Base-by-base conservation (phyloP, 2,888 invertebrate genomes). In the Euzophera pinguis region DNA sequence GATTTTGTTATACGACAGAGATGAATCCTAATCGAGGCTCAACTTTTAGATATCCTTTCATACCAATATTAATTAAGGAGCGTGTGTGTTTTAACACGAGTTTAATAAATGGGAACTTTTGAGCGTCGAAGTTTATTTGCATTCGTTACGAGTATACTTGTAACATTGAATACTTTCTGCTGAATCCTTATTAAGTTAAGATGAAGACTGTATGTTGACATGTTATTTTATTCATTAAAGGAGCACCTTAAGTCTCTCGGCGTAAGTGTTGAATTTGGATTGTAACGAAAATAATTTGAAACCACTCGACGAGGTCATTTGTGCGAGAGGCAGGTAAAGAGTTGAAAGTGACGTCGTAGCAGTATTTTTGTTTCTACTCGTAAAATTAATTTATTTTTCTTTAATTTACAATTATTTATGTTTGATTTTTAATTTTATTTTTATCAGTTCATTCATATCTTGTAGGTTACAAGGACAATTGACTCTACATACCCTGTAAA, bases 161-260 rank as follows among this genome's bases (percentile, higher is more conserved):
- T 84, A 84, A 86, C 84, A 85, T 85, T 84, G 84, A 82, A 87
- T 84, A 88, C 80, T 79, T 79, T 73, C 71, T 75, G 67, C 75
- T 76, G 84, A 78, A 80, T 83, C 80, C 84, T 87, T 85, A 86
- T 88, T 90, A 89, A 88, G 88, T 87, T 86, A 84, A 83, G 83
- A 88, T 81, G 88, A 78, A 83, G 81, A 75, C 82, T 76, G 82
- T 84, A 82, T 82, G 85, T 85, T 81, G 83, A 84, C 83, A 79
- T 85, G 86, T 87, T 88, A 89, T 90, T 90, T 88, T 86, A 89
- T 87, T 89, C 86, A 88, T 86, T 85, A 85, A 78, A 73, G 65
- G 78, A 73, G 70, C 74, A 75, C 74, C 81, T 78, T 73, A 69
- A 74, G 73, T 71, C 72, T 71, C 75, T 72, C 72, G 73, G 75